Conservation (phyloP, 2,888 invertebrate species). For the Icerya purchasi region DNA sequence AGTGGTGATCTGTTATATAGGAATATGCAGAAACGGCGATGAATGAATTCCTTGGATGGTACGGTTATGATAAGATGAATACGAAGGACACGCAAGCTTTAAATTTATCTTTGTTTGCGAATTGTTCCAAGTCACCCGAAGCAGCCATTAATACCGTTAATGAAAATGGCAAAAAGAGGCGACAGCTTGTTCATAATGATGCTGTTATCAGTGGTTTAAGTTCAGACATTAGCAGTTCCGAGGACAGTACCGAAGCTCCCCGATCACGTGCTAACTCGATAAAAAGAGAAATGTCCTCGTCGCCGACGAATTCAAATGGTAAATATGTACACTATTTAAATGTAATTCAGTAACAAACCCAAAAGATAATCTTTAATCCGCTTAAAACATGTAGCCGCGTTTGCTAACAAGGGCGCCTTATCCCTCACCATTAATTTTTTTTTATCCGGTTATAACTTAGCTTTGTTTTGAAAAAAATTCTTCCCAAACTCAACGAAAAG, state of each 20-base stretch:
- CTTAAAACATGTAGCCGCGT: no score
- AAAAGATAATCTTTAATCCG: no score
- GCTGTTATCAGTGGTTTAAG: background rate
- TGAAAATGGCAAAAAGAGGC: background rate
- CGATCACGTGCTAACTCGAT: background rate
- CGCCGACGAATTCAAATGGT: background rate
- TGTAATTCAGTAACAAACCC: no score
- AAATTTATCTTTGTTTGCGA: conserved; percentile 25
- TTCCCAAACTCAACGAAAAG: no score
- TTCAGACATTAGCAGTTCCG: background rate
- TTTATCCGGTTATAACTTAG: no score
- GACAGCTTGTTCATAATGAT: background rate
- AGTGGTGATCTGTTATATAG: no score
- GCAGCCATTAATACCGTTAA: background rate
- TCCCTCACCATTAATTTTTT: no score
- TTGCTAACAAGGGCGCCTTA: no score
- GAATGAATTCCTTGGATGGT: conserved; percentile 81
- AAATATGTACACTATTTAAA: no score
- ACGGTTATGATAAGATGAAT: conserved; percentile 55
- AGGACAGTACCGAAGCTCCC: background rate
- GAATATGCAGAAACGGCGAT: conserved; percentile 80
- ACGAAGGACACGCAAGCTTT: conserved; percentile 23
- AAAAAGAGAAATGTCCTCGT: background rate
- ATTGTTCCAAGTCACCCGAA: background rate
- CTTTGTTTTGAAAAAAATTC: no score